Percentiles rank a stretch among this genome's conserved stretches.
These are phyloP conservation scores for Nothobranchius furzeri DNA, from an alignment of 2,113 vertebrate species.

Conservation along the genomic window DNA sequence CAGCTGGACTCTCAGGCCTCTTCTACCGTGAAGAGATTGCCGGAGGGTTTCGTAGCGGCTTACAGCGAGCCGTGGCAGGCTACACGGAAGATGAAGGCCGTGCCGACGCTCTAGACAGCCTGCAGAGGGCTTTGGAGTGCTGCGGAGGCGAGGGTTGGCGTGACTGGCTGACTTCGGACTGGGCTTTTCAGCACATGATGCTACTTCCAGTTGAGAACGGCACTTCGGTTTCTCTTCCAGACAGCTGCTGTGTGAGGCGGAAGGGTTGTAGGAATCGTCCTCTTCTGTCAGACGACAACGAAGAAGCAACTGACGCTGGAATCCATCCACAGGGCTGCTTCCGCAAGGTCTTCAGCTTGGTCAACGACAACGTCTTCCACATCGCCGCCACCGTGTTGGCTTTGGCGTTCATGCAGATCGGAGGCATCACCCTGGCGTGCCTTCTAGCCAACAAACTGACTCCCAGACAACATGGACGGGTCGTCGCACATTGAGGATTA, in stretches of 20 bases:
- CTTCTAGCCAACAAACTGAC: slow-evolving; percentile 80
- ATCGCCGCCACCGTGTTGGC: slow-evolving; percentile 84
- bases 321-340: slow-evolving; percentile 86
- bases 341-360: slow-evolving; percentile 81
- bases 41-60: slow-evolving; percentile 83
- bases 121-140: slow-evolving; percentile 84
- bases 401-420: slow-evolving; percentile 81
- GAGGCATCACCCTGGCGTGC: slow-evolving; percentile 83
- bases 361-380: slow-evolving; percentile 85
- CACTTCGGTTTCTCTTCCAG: slow-evolving; percentile 79
- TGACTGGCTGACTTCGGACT: slow-evolving; percentile 86
- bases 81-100: slow-evolving; percentile 83
- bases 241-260: slow-evolving; percentile 84
- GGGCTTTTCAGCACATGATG: slow-evolving; percentile 75
- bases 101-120: slow-evolving; percentile 83
- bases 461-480: slow-evolving; percentile 60
- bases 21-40: slow-evolving; percentile 84
- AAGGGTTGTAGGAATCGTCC: slow-evolving; percentile 81
- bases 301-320: slow-evolving; percentile 32
- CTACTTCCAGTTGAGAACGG: slow-evolving; percentile 61
- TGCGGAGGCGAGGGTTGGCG: slow-evolving; percentile 86
- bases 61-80: slow-evolving; percentile 78
- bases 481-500: slow-evolving; percentile 49
- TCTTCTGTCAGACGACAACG: slow-evolving; percentile 57
- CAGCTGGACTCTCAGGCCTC: slow-evolving; percentile 83